Evolutionary conservation across 2,888 invertebrate species (phyloP).

Genomic region (Dione juno): DNA sequence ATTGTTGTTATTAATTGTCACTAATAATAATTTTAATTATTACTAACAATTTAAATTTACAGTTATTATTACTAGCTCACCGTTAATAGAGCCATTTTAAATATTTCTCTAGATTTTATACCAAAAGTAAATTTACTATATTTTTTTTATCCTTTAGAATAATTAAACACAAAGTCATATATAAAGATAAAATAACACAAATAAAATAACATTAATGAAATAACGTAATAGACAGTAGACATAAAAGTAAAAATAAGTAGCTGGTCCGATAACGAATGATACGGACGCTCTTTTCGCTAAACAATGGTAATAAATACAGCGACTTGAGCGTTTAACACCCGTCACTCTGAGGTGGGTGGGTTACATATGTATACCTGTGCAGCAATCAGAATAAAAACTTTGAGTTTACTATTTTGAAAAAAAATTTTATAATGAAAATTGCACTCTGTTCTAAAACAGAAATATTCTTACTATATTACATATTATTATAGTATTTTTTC

Average conservation of each 20-base stretch:
- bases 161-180: neutral
- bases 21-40: too few relatives aligned
- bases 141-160: too few relatives aligned
- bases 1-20: too few relatives aligned
- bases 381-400: neutral
- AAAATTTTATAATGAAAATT: neutral
- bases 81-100: too few relatives aligned
- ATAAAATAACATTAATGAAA: neutral
- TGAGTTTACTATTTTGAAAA: neutral
- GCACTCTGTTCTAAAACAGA: too few relatives aligned
- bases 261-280: constrained; percentile 74
- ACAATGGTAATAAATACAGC: constrained; percentile 83
- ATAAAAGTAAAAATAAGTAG: constrained; percentile 53
- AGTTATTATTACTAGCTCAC: too few relatives aligned
- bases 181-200: neutral
- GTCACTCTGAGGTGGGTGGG: constrained; percentile 52
- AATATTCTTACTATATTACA: too few relatives aligned
- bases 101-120: too few relatives aligned
- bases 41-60: too few relatives aligned
- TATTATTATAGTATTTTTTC: too few relatives aligned
- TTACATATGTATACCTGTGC: constrained; percentile 46
- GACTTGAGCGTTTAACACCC: constrained; percentile 73
- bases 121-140: too few relatives aligned
- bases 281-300: constrained; percentile 77
- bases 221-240: constrained; percentile 5